Evolutionary conservation across 2,797 vertebrate genomes (phyloP).

Genomic region (Hippocampus kuda): DNA sequence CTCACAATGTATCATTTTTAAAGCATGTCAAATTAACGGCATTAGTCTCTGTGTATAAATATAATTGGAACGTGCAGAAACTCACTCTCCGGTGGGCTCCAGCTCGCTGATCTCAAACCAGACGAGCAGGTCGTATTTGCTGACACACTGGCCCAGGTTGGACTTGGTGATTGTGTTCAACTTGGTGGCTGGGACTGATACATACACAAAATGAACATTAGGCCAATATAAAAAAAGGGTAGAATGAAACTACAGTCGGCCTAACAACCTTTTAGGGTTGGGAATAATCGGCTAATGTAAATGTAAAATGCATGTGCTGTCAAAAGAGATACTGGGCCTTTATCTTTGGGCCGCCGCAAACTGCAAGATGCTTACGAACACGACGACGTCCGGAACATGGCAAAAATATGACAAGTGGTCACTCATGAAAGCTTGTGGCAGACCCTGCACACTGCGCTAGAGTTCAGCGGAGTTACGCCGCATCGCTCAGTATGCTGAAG

Average conservation of each 20-base stretch:
- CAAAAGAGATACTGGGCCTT: background rate
- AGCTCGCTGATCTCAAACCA: slow-evolving; percentile 99
- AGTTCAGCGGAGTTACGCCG: too few species aligned
- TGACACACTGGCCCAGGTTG: slow-evolving; percentile 90
- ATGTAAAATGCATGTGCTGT: background rate
- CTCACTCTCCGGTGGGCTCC: slow-evolving; percentile 99
- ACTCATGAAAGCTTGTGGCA: too few species aligned
- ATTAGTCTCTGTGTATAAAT: background rate
- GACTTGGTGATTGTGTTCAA: slow-evolving; percentile 91
- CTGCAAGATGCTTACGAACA: too few species aligned
- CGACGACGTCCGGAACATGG: too few species aligned
- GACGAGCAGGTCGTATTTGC: slow-evolving; percentile 95
- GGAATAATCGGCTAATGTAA: too few species aligned
- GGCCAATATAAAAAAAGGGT: background rate
- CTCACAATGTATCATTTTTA: background rate
- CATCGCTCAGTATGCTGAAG: too few species aligned
- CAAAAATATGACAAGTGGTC: background rate
- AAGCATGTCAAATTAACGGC: background rate
- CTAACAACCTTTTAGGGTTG: background rate
- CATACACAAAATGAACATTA: background rate
- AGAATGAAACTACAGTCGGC: background rate
- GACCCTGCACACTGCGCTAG: too few species aligned
- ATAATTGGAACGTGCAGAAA: slow-evolving; percentile 27
- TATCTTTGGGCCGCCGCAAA: background rate
- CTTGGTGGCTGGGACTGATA: slow-evolving; percentile 89